Base-by-base conservation (phyloP, 2,113 vertebrate species). In the Zosterops pallidus region DNA sequence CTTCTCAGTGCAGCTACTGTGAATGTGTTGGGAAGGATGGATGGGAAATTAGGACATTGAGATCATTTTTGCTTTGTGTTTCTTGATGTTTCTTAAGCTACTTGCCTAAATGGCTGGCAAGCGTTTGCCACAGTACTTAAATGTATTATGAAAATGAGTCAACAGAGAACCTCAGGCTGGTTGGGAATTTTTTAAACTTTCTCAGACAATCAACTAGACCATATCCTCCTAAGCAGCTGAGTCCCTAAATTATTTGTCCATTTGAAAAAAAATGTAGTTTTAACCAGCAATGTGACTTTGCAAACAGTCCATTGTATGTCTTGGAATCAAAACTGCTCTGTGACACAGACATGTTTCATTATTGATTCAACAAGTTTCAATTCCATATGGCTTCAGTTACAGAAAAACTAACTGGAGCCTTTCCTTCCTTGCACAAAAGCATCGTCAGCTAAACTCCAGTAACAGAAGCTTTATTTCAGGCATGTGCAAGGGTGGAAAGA, bases 351-450 rank as follows among this genome's bases (percentile, higher is more conserved):
- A 71, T 68, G 72, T 89, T 95, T 95, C 72, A 68, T 92, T 95
- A 95, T 88, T 94, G 92, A 81, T 93, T 93, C 93, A 97, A 96
- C 83, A 93, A 92, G 68, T 93, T 93, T 94, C 62, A 79, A 31
- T 86, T 81, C 95, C 93, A 76, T 96, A 93, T 96, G 95, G 93
- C 88, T 95, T 96, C 90, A 75, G 75, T 95, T 95, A 95, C 78
- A 88, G 70, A 90, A 87, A 88, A 92, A 63, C 87, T 91, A 79
- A 59, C 67, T 78, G 59, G 55, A 95, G 85, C 68, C 71, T 80
- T 90, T 96, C 86, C 90, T 94, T 94, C 84, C 92, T 86, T 64
- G 44, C 72, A 92, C 86, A 89, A 96, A 95, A 92, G 65, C 56
- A 89, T 81, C 6, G 25, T 93, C 94, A 97, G 96, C 92, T 94